Conservation (phyloP, 2,113 vertebrate genomes). For the Mola mola region DNA sequence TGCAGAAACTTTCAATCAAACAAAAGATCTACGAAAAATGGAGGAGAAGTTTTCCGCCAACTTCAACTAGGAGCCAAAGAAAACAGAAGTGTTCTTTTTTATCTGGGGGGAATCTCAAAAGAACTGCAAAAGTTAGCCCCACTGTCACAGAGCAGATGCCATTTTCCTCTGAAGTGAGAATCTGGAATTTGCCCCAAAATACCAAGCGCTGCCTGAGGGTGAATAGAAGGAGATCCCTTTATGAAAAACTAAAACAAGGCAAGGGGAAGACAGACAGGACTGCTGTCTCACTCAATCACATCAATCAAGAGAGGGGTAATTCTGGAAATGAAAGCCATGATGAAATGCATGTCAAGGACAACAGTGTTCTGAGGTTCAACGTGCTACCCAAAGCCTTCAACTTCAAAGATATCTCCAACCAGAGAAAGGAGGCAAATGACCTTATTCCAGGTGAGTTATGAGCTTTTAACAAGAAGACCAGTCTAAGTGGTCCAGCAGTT, state of each 20-base stretch:
- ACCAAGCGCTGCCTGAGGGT: not conserved
- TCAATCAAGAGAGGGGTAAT: not conserved
- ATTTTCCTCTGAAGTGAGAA: not conserved
- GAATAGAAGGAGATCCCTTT: not conserved
- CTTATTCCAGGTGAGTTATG: conserved; percentile 49
- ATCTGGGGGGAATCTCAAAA: not conserved
- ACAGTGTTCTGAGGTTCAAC: conserved; percentile 58
- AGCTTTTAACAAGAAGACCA: not conserved
- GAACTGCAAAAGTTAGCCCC: fast-evolving
- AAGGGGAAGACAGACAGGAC: not conserved
- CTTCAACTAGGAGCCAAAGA: not conserved
- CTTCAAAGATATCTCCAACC: conserved; percentile 47
- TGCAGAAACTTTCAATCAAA: conserved; percentile 31
- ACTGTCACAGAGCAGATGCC: not conserved
- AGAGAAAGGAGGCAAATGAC: not conserved
- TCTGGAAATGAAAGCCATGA: conserved; percentile 5
- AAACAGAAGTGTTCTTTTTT: conserved; percentile 1
- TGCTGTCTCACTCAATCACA: not conserved
- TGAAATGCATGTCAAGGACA: conserved; percentile 3
- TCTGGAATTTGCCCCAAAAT: not conserved
- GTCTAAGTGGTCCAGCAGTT: not conserved
- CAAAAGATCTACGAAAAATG: conserved; percentile 45
- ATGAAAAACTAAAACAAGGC: not conserved
- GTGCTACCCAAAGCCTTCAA: conserved; percentile 71
- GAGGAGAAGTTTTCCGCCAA: conserved; percentile 35